Percentiles rank a stretch among this genome's conserved stretches.
Evolutionary conservation across 2,888 invertebrate species (phyloP).

Genomic region (Athrips mouffetella): DNA sequence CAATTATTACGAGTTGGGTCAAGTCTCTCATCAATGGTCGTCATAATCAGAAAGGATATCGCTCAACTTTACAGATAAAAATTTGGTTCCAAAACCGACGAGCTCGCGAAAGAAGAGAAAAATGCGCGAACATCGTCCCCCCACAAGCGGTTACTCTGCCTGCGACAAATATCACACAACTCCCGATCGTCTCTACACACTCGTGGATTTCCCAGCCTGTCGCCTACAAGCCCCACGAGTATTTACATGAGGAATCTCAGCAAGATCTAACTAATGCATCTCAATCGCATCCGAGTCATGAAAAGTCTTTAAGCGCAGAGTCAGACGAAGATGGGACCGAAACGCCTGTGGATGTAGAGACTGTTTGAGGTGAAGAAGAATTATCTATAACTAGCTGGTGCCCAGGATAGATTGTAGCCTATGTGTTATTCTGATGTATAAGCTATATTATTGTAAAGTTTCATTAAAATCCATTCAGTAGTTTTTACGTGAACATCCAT

Average conservation of each 20-base stretch:
- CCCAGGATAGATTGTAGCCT: too few species aligned
- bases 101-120: conserved; percentile 85
- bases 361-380: conserved; percentile 24
- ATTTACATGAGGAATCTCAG: not conserved
- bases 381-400: too few species aligned
- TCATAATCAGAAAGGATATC: too few species aligned
- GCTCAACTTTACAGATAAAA: conserved; percentile 67
- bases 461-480: too few species aligned
- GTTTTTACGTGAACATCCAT: too few species aligned
- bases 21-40: too few species aligned
- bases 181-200: not conserved
- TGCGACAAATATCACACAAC: conserved; percentile 35
- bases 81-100: conserved; percentile 92
- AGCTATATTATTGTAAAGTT: too few species aligned
- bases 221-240: too few species aligned
- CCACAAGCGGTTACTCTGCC: conserved; percentile 56
- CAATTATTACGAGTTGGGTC: too few species aligned
- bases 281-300: not conserved
- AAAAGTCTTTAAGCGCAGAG: conserved; percentile 7
- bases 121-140: conserved; percentile 50
- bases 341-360: conserved; percentile 57
- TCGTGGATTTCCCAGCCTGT: too few species aligned
- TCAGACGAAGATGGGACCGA: conserved; percentile 40
- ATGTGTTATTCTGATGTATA: too few species aligned
- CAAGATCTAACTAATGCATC: not conserved